Percentiles rank a stretch among this genome's conserved stretches.
Evolutionary conservation across 2,113 vertebrate genomes (phyloP).

Genomic region (Camelus dromedarius): DNA sequence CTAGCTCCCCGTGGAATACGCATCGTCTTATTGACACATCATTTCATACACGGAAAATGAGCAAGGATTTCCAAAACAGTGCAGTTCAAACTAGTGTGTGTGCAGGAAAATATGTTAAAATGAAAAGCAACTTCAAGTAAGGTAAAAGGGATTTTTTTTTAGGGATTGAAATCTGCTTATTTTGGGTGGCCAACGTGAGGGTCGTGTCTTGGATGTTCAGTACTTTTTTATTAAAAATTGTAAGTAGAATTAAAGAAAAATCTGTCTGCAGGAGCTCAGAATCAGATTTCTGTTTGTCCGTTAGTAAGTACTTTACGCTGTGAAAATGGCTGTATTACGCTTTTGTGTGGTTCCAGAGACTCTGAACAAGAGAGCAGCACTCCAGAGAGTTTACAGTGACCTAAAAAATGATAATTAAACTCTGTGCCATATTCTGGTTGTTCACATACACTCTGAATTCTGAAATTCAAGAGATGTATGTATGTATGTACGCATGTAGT

Average conservation of each 20-base stretch:
- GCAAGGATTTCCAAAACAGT: not conserved
- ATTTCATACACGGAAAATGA: not conserved
- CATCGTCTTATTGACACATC: too few species aligned
- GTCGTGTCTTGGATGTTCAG: rapidly evolving
- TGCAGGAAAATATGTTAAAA: not conserved
- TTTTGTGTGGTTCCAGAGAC: not conserved
- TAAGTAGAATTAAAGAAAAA: not conserved
- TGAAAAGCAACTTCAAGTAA: not conserved
- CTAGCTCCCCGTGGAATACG: not conserved
- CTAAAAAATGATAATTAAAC: not conserved
- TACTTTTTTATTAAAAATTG: not conserved
- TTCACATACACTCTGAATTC: not conserved
- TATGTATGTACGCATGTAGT: too few species aligned
- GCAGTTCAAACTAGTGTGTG: not conserved
- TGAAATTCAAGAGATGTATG: not conserved
- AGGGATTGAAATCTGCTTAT: not conserved
- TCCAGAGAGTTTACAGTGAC: not conserved
- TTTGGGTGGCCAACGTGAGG: not conserved
- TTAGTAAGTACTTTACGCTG: not conserved
- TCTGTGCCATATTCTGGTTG: too few species aligned
- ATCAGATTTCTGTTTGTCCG: not conserved
- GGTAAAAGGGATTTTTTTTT: not conserved
- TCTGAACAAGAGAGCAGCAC: not conserved
- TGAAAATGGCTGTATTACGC: too few species aligned
- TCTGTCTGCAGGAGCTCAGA: not conserved